Evolutionary conservation across 2,888 invertebrate genomes (phyloP).

Genomic region (Leptinotarsa juncta): DNA sequence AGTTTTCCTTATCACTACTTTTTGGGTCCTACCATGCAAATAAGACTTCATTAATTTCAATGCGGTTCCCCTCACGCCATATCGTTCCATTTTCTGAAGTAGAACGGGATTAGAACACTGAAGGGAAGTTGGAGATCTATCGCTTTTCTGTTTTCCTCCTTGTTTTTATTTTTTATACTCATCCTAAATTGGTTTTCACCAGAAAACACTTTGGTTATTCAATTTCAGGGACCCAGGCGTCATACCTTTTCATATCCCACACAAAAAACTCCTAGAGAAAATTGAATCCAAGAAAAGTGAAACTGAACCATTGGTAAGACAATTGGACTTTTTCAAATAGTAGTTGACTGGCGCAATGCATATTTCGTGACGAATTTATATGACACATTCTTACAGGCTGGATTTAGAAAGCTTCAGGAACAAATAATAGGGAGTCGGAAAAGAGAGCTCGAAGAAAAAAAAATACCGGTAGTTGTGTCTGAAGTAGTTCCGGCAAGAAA

Average conservation of each 20-base stretch:
- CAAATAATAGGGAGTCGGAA: constrained; percentile 6
- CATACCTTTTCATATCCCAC: constrained; percentile 72
- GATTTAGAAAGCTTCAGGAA: constrained; percentile 42
- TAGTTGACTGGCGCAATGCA: too few species aligned
- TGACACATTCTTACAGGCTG: constrained; percentile 38
- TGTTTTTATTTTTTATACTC: neutral
- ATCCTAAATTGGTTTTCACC: neutral
- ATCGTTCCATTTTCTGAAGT: too few species aligned
- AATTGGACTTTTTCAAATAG: constrained; percentile 70
- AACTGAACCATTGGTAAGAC: constrained; percentile 72
- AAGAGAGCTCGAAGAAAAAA: neutral
- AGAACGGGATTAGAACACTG: too few species aligned
- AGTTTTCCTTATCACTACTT: too few species aligned
- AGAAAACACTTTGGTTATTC: neutral
- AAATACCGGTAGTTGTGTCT: neutral
- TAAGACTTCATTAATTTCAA: too few species aligned
- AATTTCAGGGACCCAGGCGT: constrained; percentile 45
- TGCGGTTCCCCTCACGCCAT: too few species aligned
- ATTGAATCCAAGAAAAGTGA: constrained; percentile 70
- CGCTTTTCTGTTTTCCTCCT: too few species aligned
- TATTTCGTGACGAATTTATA: too few species aligned
- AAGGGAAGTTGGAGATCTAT: too few species aligned
- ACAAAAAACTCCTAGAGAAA: constrained; percentile 71
- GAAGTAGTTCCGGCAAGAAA: constrained; percentile 3
- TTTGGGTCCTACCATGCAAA: too few species aligned